Evolutionary conservation across 2,888 invertebrate species (phyloP), one percentile per base, ranked within the genome.

Genomic region (Pammene fasciana): DNA sequence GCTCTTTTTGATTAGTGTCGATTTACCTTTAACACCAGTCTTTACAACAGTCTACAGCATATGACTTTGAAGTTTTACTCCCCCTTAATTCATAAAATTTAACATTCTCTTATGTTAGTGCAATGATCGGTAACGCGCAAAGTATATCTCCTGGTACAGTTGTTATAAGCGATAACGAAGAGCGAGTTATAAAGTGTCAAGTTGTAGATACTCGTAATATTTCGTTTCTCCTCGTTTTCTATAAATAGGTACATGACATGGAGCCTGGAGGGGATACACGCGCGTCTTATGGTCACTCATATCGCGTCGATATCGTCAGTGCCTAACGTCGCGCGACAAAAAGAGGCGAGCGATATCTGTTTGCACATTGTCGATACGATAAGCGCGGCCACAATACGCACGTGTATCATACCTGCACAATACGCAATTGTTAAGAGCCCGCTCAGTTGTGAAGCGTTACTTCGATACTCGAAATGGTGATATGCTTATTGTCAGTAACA

Each of bases 401-500:
- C 6, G 46, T 45, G 13, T 5, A 1, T 8, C 2, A 46, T 3
- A 46, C 43, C 43, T 36, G 54, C n/a, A n/a, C 34, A 34, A 34
- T 54, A 34, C n/a, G 54, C 54, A 34, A 34, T 54, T 34, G n/a
- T 54, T 34, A 36, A 10, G 52, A 46, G 46, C 14, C 43, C 43
- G 10, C 16, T 16, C 45, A n/a, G 87, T 87, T 87, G 88, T 86
- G 81, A 84, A 86, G 86, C 85, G 83, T 88, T 86, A 86, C 79
- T 86, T 86, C 86, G 46, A 26, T 62, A 46, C 52, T 62, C 43
- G 46, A 14, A 50, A 46, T 18, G 10, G 56, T 68, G 50, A 62
- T 62, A 50, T 41, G 36, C 18, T 55, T 34, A 78, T 73, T 75
- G 78, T 72, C 75, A 79, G 78, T 71, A 73, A 79, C 81, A 83